Evolutionary conservation across 1,140 invertebrate species (phyloP).

Genomic region (Acromyrmex heyeri): DNA sequence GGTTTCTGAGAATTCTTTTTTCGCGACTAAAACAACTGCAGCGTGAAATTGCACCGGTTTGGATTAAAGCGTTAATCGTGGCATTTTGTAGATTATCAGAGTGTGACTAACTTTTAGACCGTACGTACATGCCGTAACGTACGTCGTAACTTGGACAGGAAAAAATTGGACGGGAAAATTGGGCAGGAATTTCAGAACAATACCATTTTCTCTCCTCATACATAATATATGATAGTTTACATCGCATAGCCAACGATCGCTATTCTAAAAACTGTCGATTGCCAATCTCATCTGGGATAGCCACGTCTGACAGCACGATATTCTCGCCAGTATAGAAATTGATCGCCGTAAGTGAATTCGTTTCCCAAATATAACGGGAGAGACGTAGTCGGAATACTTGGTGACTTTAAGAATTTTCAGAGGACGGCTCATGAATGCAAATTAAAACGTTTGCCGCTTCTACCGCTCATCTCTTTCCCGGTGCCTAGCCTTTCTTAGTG

Average conservation of each 20-base stretch:
- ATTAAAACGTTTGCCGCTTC: constrained; percentile 81
- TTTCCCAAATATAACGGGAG: constrained; percentile 70
- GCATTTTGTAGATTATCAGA: constrained; percentile 9
- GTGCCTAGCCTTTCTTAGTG: constrained; percentile 53
- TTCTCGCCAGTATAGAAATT: constrained; percentile 65
- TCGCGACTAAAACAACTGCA: constrained; percentile 9
- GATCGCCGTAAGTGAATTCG: constrained; percentile 77
- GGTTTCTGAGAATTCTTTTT: constrained; percentile 44
- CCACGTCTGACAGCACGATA: constrained; percentile 50
- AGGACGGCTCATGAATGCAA: constrained; percentile 83
- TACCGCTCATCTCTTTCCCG: constrained; percentile 50
- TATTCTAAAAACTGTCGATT: constrained; percentile 57
- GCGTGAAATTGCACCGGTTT: constrained; percentile 29
- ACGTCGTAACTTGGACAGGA: neutral
- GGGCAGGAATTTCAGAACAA: neutral
- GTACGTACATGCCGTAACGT: neutral
- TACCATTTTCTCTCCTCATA: neutral
- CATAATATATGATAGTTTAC: constrained; percentile 50
- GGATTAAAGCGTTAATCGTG: constrained; percentile 15
- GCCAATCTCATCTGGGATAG: constrained; percentile 45
- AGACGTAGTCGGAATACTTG: constrained; percentile 76
- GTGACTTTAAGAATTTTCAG: constrained; percentile 80
- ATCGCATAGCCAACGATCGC: constrained; percentile 18
- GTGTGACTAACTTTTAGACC: neutral
- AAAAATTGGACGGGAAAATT: neutral